These are phyloP conservation scores for human DNA, from an alignment of 2,113 vertebrate genomes.

Conservation along the genomic window GRCh38 chr16:67633001-67633500, in stretches of 20 bases:
- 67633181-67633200: neutral
- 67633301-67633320: neutral
- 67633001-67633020: neutral
- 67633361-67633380: neutral
- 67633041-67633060: neutral
- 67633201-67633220: neutral
- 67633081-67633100: neutral
- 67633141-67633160: neutral
- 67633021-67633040: neutral
- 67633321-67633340: neutral
- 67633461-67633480: neutral
- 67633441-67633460: neutral
- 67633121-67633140: constrained; percentile 8
- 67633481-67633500: neutral
- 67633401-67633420: neutral
- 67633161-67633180: neutral
- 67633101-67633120: neutral
- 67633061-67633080: neutral
- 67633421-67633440: neutral
- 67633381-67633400: neutral
- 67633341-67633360: neutral
- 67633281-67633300: neutral
- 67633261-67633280: neutral
- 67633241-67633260: neutral
- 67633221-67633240: neutral